Percentiles rank a stretch among this genome's conserved stretches.
Evolutionary conservation across 2,113 vertebrate genomes (phyloP).

Genomic region (Mormoops blainvillei): DNA sequence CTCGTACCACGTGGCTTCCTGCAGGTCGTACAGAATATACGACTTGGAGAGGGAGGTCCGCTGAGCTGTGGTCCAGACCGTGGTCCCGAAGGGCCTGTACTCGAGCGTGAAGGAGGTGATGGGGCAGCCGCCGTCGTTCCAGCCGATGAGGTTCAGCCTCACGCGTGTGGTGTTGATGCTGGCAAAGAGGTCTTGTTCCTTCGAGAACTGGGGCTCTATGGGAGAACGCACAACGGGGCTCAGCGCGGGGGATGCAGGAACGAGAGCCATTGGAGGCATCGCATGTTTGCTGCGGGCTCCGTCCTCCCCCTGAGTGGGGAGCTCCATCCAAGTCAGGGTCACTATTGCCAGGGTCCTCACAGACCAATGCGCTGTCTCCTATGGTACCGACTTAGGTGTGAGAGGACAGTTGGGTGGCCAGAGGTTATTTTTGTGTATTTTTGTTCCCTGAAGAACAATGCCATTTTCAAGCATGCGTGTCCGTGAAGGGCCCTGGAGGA

Average conservation of each 20-base stretch:
- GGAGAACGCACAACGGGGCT: not conserved
- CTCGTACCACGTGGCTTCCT: slow-evolving; percentile 97
- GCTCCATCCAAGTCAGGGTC: not conserved
- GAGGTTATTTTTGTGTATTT: too few species aligned
- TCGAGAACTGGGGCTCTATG: slow-evolving; percentile 97
- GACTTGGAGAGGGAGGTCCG: slow-evolving; percentile 95
- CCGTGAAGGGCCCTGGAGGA: not conserved
- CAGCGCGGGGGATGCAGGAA: accelerated
- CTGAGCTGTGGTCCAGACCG: slow-evolving; percentile 94
- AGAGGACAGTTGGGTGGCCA: accelerated
- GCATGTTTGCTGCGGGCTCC: accelerated
- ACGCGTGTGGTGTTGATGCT: slow-evolving; percentile 95
- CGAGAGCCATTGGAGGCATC: accelerated
- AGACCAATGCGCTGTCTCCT: not conserved
- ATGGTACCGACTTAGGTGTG: not conserved
- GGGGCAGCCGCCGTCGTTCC: slow-evolving; percentile 98
- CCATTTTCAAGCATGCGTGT: accelerated
- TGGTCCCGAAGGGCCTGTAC: slow-evolving; percentile 92
- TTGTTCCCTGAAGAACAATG: not conserved
- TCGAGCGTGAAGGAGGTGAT: slow-evolving; percentile 97
- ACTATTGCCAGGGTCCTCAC: not conserved
- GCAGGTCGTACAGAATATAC: slow-evolving; percentile 94
- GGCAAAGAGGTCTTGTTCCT: slow-evolving; percentile 97
- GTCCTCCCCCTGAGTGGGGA: accelerated
- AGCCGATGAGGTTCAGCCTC: slow-evolving; percentile 93